phyloP scores from a whole-genome alignment of 2,113 vertebrate species.

The Crotalus horridus region DNA sequence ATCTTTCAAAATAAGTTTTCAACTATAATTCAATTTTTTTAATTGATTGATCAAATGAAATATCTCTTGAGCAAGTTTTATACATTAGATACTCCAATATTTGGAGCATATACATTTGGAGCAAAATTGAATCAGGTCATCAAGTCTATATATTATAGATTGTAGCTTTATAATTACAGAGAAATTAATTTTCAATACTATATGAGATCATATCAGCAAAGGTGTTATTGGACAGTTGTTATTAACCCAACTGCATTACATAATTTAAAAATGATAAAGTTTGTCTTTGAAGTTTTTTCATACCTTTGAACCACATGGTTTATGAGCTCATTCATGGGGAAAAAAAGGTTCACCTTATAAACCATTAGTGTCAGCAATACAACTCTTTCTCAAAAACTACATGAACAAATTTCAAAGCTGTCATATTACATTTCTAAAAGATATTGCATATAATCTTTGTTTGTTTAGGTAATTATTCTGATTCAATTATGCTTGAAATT shows the following conservation, averaged over 20 bases:
- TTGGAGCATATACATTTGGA: constrained; percentile 15
- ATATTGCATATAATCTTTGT: constrained; percentile 5
- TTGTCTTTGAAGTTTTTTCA: not conserved
- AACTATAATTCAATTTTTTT: constrained; percentile 54
- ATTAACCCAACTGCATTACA: not conserved
- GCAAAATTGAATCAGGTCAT: not conserved
- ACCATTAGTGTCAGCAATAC: not conserved
- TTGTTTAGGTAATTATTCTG: not conserved
- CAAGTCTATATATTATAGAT: not conserved
- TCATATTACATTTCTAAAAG: constrained; percentile 12
- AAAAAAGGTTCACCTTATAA: not conserved
- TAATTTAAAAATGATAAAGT: not conserved
- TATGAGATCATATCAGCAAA: constrained; percentile 1
- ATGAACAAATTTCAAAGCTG: constrained; percentile 6
- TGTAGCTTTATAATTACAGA: not conserved
- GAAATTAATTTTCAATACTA: not conserved
- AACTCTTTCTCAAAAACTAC: constrained; percentile 28
- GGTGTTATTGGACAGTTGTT: not conserved
- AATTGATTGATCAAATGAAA: constrained; percentile 41
- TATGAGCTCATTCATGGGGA: not conserved
- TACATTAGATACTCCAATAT: not conserved
- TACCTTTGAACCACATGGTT: not conserved
- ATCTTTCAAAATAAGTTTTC: constrained; percentile 64
- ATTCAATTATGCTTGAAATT: not conserved
- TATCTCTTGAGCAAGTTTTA: not conserved